Base-by-base conservation (phyloP, 2,888 invertebrate species). In the Clusia tigrina region DNA sequence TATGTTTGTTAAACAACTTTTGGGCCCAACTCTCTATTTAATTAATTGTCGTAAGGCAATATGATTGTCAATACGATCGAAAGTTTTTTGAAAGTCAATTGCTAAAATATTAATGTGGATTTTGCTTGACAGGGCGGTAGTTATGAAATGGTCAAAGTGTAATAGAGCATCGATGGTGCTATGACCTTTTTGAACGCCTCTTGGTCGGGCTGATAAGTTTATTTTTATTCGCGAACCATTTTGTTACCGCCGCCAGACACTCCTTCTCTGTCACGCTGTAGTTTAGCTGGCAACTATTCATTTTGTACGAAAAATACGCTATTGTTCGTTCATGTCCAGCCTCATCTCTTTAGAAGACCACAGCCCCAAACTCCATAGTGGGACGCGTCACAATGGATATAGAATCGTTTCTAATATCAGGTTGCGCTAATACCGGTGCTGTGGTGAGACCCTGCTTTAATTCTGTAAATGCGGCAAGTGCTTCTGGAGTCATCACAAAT, bases 331-430 rank as follows among this genome's bases (percentile, higher is more conserved):
- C 64, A 1, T 42, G 23, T 3, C 53, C 48, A 1, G 64, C 38
- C 1, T 54, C 25, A 6, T 22, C 62, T 23, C 1, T 17, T 17
- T 58, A 64, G 46, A 18, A 54, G 32, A 37, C 61, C 5, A 24
- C 64, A 48, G 25, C 58, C 32, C 18, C 67, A 0, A n/a, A 65
- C 42, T 1, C 65, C 64, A 2, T 38, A n/a, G 2, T 56, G 46
- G 15, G 59, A 64, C 2, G 60, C 64, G 48, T 67, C 63, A n/a
- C 70, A 70, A 17, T 67, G 66, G 0, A 69, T 58, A 1, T 5
- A 15, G n/a, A 65, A 64, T 1, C 20, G 25, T 10, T 57, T 62
- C 2, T 12, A 42, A 67, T 65, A 26, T 67, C 63, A 1, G 67
- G 63, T 23, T 60, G 63, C 3, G 15, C 37, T 20, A 63, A 42